Percentiles rank a stretch among this genome's conserved stretches.
Evolutionary conservation across 2,113 vertebrate genomes (phyloP).

Genomic region (Garra rufa): DNA sequence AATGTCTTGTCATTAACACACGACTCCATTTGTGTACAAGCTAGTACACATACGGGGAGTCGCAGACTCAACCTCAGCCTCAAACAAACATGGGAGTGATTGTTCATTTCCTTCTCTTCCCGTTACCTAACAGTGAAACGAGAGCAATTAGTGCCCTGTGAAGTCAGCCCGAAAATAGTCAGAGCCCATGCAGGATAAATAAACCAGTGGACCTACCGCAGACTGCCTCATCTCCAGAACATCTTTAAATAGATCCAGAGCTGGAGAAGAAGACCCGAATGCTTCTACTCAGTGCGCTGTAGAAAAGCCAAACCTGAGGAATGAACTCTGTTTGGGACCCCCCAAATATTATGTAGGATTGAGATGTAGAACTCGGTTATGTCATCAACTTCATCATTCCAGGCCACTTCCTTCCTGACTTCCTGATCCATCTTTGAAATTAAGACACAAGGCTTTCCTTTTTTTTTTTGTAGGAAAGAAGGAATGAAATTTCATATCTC

Average conservation of each 20-base stretch:
- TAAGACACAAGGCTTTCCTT: neutral
- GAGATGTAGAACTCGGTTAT: neutral
- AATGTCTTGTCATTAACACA: slow-evolving; percentile 48
- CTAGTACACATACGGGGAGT: slow-evolving; percentile 54
- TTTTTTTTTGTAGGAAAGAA: neutral
- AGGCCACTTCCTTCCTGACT: neutral
- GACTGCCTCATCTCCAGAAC: slow-evolving; percentile 60
- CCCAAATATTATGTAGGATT: neutral
- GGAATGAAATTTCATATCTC: neutral
- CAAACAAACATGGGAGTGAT: slow-evolving; percentile 77
- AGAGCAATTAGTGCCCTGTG: slow-evolving; percentile 80
- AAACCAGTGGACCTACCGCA: slow-evolving; percentile 77
- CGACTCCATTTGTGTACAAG: slow-evolving; percentile 27
- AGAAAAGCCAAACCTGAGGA: neutral
- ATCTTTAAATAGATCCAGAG: slow-evolving; percentile 62
- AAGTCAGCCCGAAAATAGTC: slow-evolving; percentile 79
- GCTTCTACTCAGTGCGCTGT: neutral
- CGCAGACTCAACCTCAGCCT: slow-evolving; percentile 59
- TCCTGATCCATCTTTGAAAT: neutral
- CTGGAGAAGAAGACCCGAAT: slow-evolving; percentile 33
- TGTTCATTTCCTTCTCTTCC: slow-evolving; percentile 81
- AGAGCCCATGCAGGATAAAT: slow-evolving; percentile 75
- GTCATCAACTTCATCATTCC: neutral
- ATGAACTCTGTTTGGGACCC: neutral
- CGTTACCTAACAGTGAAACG: slow-evolving; percentile 80